Conservation (phyloP, 1,140 invertebrate genomes). For the Radopholus similis region DNA sequence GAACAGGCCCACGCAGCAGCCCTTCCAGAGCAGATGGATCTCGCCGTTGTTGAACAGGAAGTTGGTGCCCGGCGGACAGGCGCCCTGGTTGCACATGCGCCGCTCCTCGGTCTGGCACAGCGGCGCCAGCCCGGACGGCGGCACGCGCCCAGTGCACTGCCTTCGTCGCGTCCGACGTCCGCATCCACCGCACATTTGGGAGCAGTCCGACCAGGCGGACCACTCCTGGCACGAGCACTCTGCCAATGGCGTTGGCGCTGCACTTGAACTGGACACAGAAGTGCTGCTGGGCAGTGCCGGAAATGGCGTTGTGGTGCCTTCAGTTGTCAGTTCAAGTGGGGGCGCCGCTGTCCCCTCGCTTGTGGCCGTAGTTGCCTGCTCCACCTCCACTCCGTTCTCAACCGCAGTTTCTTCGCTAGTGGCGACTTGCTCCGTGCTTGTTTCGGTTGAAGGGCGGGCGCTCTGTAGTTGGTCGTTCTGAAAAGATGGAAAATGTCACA, state of each 20-base stretch:
- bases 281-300: background rate
- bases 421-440: background rate
- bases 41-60: conserved; percentile 58
- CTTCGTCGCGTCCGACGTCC: conserved; percentile 41
- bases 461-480: background rate
- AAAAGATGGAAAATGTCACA: too few species aligned
- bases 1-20: conserved; percentile 58
- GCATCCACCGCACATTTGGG: conserved; percentile 56
- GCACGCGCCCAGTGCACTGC: too few species aligned
- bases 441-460: background rate
- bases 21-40: conserved; percentile 58
- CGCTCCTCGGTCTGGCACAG: conserved; percentile 51
- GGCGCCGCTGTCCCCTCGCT: too few species aligned
- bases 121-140: conserved; percentile 17
- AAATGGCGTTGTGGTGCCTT: background rate
- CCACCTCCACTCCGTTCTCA: background rate
- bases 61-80: conserved; percentile 53
- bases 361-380: too few species aligned
- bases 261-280: background rate
- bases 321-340: too few species aligned
- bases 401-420: background rate
- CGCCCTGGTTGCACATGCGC: conserved; percentile 51
- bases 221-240: conserved; percentile 43
- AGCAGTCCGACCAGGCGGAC: conserved; percentile 50
- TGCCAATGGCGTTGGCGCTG: background rate